Base-by-base conservation (phyloP, 1,140 invertebrate genomes). In the Lepidurus arcticus region DNA sequence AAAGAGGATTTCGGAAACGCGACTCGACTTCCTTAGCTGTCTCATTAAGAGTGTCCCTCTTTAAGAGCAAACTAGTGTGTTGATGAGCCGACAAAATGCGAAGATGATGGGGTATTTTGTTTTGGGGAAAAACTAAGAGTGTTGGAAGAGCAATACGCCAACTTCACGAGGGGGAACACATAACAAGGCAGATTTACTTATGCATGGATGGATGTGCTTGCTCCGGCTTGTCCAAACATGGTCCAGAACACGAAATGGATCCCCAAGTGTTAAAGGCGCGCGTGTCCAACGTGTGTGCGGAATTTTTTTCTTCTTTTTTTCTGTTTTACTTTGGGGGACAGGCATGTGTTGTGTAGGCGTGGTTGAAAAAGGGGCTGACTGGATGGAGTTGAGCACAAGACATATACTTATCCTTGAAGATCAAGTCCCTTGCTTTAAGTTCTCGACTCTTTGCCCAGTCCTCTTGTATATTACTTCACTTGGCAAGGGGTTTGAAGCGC, bases 101-200 rank as follows among this genome's bases (percentile, higher is more conserved):
- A 65, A 21, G 53, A 65, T 65, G 53, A 65, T 21, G 21, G 8
- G n/a, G n/a, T n/a, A 21, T 65, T 65, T 13, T 65, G 16, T 7
- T 13, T n/a, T 21, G 53, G 53, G 53, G n/a, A 65, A n/a, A n/a
- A n/a, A 21, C 53, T 65, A n/a, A 21, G 53, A 65, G 21, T 7
- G 21, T 65, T 65, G 6, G n/a, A 16, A 65, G 21, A 7, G 16
- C 6, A 21, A 65, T 13, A 11, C 6, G 16, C 53, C 13, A 65
- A 65, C 53, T 65, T 65, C 53, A 65, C 9, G 13, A 65, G 53
- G 16, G 13, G 16, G 53, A 8, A 65, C 53, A 65, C 16, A 65
- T 65, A 65, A 65, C 53, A 65, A 65, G 53, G 53, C 53, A 65
- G 53, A 21, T 65, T 65, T 65, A 65, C n/a, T 65, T 65, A 65